A percentile compares a stretch with the other conserved stretches of the same genome.
These are phyloP conservation scores for Macrosoma leucophasiata DNA, from an alignment of 2,888 invertebrate species.

Conservation along the genomic window DNA sequence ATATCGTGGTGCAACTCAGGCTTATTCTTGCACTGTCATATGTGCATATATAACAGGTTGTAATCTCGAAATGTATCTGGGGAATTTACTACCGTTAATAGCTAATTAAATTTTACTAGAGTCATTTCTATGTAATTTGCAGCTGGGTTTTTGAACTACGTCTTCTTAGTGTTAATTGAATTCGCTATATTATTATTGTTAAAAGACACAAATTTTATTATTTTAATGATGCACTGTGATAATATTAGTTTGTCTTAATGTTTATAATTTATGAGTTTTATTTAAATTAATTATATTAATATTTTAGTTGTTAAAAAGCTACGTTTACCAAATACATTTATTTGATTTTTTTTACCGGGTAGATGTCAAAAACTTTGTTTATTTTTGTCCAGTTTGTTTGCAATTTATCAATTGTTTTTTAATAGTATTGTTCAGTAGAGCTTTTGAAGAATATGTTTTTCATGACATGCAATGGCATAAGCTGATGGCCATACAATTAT, in stretches of 20 bases:
- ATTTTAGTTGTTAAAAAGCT: conserved; percentile 3
- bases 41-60: no score
- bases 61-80: no score
- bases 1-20: no score
- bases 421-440: no score
- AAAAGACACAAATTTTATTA: conserved; percentile 22
- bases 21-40: no score
- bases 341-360: no score
- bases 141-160: neutral
- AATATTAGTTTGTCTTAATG: conserved; percentile 18
- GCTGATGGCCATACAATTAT: conserved; percentile 3
- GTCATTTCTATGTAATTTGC: conserved; percentile 3
- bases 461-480: conserved; percentile 5
- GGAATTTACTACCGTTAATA: no score
- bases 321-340: conserved; percentile 6
- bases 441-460: no score
- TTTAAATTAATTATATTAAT: conserved; percentile 4
- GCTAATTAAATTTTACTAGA: no score
- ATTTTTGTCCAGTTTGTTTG: no score
- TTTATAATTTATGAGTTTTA: conserved; percentile 12
- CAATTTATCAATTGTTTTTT: no score
- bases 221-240: conserved; percentile 29
- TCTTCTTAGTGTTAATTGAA: neutral
- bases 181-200: conserved; percentile 5
- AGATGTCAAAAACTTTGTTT: no score